A percentile compares a stretch with the other conserved stretches of the same genome.
Conservation (phyloP, 2,888 invertebrate species). For the Aphidius colemani region DNA sequence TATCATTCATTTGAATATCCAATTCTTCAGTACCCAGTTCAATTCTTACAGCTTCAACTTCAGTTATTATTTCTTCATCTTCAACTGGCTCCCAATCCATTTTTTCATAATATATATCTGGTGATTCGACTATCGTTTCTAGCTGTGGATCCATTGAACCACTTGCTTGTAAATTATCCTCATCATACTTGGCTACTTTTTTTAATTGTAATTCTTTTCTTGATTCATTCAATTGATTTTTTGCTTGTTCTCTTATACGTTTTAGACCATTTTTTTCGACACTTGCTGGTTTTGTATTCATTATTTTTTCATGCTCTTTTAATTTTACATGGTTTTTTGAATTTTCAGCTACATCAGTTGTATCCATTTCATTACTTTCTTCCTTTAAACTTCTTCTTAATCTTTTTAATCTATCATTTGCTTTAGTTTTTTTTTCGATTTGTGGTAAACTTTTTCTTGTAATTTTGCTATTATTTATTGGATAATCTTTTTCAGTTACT, state of each 20-base stretch:
- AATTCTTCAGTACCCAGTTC: conserved; percentile 37
- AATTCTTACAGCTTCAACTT: conserved; percentile 50
- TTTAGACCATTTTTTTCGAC: conserved; percentile 17
- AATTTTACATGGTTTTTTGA: conserved; percentile 15
- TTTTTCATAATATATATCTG: conserved; percentile 36
- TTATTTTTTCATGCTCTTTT: conserved; percentile 8
- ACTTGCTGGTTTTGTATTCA: conserved; percentile 15
- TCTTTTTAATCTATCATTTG: conserved; percentile 35
- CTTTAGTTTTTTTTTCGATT: conserved; percentile 30
- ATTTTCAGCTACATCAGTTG: not conserved
- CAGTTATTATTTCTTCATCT: conserved; percentile 51
- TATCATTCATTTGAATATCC: conserved; percentile 18
- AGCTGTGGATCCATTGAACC: not conserved
- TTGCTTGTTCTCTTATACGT: conserved; percentile 29
- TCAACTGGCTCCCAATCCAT: conserved; percentile 59
- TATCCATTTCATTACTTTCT: not conserved
- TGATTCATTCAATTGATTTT: conserved; percentile 28
- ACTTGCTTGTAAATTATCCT: not conserved
- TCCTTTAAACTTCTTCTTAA: conserved; percentile 25
- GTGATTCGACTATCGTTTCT: not conserved
- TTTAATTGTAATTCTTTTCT: conserved; percentile 1
- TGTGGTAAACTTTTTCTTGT: not conserved
- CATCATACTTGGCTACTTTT: not conserved
- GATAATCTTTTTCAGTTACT: conserved; percentile 2
- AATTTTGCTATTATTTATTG: not conserved